Evolutionary conservation across 2,113 vertebrate genomes (phyloP).

Genomic region (Engraulis encrasicolus): DNA sequence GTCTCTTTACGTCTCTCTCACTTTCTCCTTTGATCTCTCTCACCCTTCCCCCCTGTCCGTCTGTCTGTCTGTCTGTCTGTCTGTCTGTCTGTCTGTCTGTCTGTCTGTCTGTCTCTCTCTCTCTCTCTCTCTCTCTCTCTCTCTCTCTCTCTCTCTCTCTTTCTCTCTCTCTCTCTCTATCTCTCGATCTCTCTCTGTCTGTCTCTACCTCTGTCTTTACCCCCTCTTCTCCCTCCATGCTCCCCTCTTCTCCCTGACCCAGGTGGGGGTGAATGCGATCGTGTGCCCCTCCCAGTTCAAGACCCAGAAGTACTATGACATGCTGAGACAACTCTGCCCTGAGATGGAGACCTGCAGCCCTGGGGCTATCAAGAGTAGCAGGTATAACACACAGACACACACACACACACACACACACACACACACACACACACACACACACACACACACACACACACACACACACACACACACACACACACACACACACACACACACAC

Average conservation of each 20-base stretch:
- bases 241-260: not conserved
- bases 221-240: not conserved
- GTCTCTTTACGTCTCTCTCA: no score
- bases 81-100: no score
- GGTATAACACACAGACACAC: conserved; percentile 63
- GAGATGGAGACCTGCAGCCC: conserved; percentile 81
- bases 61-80: not conserved
- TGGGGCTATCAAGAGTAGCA: conserved; percentile 83
- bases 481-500: no score
- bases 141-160: not conserved
- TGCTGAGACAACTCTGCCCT: conserved; percentile 86
- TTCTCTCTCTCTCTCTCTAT: not conserved
- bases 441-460: not conserved
- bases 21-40: no score
- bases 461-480: no score
- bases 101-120: no score
- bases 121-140: not conserved
- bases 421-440: not conserved
- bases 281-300: conserved; percentile 87
- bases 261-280: conserved; percentile 90
- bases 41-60: not conserved
- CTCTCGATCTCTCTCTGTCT: not conserved
- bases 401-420: no score
- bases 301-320: conserved; percentile 86
- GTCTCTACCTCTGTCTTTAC: not conserved